Evolutionary conservation across 2,113 vertebrate species (phyloP).

Genomic region (Pogona vitticeps): DNA sequence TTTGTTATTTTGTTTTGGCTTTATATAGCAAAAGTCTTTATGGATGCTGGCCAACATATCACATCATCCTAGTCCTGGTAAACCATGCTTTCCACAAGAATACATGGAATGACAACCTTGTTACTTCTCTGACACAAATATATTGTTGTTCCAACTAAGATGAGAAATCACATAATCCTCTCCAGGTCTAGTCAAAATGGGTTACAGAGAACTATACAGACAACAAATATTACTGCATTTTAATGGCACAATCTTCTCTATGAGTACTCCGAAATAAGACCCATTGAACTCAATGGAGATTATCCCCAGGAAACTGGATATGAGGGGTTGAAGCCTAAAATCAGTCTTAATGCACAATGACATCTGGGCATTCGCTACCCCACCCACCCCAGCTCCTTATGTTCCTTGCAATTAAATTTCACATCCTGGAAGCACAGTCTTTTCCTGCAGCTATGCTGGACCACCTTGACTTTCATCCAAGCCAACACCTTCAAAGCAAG

Average conservation of each 20-base stretch:
- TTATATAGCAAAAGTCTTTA: no score
- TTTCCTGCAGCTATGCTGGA: slow-evolving; percentile 34
- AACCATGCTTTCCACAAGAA: background rate
- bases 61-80: background rate
- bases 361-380: background rate
- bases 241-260: background rate
- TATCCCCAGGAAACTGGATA: background rate
- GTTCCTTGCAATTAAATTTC: background rate
- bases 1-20: no score
- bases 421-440: slow-evolving; percentile 21
- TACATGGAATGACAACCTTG: no score
- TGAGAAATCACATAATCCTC: background rate
- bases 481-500: slow-evolving; percentile 47
- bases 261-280: background rate
- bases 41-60: background rate
- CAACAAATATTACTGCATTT: background rate
- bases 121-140: background rate
- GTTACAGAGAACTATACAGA: no score
- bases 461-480: slow-evolving; percentile 38
- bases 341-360: background rate
- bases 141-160: background rate
- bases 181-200: no score
- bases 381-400: background rate
- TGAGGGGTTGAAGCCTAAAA: background rate
- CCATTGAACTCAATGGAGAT: background rate